phyloP scores from a whole-genome alignment of 1,140 invertebrate genomes.

The Oedothorax gibbosus region DNA sequence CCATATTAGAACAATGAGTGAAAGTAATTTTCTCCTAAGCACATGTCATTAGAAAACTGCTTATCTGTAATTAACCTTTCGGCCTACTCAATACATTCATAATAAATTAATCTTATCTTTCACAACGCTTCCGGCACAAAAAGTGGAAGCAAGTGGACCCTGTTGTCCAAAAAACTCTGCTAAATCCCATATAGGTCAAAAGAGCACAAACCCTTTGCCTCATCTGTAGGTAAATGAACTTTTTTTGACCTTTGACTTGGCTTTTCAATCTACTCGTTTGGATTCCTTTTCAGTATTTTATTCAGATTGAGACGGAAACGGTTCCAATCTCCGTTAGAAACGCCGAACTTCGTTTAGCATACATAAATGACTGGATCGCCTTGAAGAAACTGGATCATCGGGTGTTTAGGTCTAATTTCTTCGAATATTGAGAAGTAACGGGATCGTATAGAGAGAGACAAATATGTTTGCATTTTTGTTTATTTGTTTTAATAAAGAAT shows the following conservation, averaged over 20 bases:
- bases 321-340: slow-evolving; percentile 23
- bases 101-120: slow-evolving; percentile 2
- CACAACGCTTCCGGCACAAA: background rate
- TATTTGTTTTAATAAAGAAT: too few species aligned
- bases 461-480: too few species aligned
- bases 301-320: slow-evolving; percentile 9
- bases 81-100: background rate
- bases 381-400: slow-evolving; percentile 27
- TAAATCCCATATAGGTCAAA: background rate
- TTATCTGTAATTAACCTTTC: background rate
- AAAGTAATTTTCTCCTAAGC: too few species aligned
- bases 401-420: slow-evolving; percentile 14
- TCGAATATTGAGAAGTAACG: too few species aligned
- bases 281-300: background rate
- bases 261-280: slow-evolving; percentile 13
- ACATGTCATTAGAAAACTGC: too few species aligned
- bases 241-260: slow-evolving; percentile 12
- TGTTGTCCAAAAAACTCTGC: background rate
- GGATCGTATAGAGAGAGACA: too few species aligned
- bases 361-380: slow-evolving; percentile 1
- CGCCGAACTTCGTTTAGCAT: background rate
- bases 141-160: background rate
- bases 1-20: too few species aligned
- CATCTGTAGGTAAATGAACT: slow-evolving; percentile 14
- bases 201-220: background rate